Conservation (phyloP, 2,888 invertebrate species). For the Gymnocheta viridis region DNA sequence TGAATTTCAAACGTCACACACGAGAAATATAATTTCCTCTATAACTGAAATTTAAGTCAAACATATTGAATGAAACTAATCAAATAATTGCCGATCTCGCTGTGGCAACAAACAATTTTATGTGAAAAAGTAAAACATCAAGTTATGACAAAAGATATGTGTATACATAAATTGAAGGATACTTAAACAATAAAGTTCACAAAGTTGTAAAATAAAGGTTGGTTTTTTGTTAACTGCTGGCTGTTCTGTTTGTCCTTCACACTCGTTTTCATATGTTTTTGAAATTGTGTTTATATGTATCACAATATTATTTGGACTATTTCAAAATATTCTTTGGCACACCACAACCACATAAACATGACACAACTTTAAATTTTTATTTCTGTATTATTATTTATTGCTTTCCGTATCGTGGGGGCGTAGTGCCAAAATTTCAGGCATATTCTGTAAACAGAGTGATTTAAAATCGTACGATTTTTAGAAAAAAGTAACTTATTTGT, state of each 20-base stretch:
- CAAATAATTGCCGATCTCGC: conserved; percentile 80
- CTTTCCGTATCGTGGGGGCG: too few relatives aligned
- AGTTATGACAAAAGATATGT: background rate
- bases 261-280: conserved; percentile 33
- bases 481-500: too few relatives aligned
- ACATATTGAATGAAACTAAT: conserved; percentile 80
- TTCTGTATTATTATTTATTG: too few relatives aligned
- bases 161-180: conserved; percentile 4
- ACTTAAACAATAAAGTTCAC: conserved; percentile 20
- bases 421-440: too few relatives aligned
- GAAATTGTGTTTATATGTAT: conserved; percentile 6
- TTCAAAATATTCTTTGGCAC: background rate
- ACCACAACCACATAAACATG: conserved; percentile 9
- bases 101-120: conserved; percentile 82
- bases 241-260: conserved; percentile 26
- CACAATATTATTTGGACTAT: background rate
- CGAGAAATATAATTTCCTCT: conserved; percentile 9
- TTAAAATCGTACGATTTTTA: too few relatives aligned
- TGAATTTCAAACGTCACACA: background rate
- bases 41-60: conserved; percentile 71
- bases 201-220: conserved; percentile 47
- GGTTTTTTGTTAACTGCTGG: conserved; percentile 31
- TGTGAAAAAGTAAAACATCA: conserved; percentile 74
- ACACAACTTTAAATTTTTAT: too few relatives aligned
- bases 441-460: too few relatives aligned